These are phyloP conservation scores for Adela reaumurella DNA, from an alignment of 2,888 invertebrate genomes.

Conservation along the genomic window DNA sequence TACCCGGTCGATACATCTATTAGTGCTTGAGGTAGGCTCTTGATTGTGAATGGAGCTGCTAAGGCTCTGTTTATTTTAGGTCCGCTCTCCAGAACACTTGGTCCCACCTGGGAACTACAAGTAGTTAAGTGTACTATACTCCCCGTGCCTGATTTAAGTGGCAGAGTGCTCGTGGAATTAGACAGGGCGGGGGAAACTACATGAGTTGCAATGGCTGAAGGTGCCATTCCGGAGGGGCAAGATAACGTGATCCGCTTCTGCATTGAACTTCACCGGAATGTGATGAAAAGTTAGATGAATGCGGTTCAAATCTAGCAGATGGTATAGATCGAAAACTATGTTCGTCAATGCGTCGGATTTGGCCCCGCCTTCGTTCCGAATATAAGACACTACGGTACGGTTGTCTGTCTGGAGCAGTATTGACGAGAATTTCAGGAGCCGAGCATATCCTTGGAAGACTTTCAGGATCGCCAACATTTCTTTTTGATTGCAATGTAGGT, in stretches of 20 bases:
- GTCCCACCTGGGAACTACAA: constrained; percentile 13
- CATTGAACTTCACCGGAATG: constrained; percentile 15
- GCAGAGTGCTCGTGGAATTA: constrained; percentile 12
- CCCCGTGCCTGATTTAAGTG: constrained; percentile 12
- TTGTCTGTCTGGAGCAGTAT: too few species aligned
- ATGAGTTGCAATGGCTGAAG: constrained; percentile 6
- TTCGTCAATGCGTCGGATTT: constrained; percentile 3
- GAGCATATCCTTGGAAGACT: too few species aligned
- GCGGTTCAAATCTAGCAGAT: too few species aligned
- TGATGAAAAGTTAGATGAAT: too few species aligned
- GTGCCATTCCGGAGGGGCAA: constrained; percentile 12
- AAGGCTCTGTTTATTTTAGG: constrained; percentile 10
- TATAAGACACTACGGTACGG: too few species aligned
- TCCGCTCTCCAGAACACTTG: constrained; percentile 16
- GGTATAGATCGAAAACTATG: too few species aligned
- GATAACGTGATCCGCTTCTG: too few species aligned
- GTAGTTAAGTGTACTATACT: constrained; percentile 6
- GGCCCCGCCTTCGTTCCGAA: constrained; percentile 14
- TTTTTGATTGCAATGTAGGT: too few species aligned
- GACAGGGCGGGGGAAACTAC: constrained; percentile 16
- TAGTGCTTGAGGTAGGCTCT: constrained; percentile 6
- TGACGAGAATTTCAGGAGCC: too few species aligned
- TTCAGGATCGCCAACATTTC: constrained; percentile 14
- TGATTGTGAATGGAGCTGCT: constrained; percentile 5
- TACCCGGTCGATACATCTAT: constrained; percentile 5